Evolutionary conservation across 2,797 vertebrate genomes (phyloP).

Genomic region (Chrosomus eos): DNA sequence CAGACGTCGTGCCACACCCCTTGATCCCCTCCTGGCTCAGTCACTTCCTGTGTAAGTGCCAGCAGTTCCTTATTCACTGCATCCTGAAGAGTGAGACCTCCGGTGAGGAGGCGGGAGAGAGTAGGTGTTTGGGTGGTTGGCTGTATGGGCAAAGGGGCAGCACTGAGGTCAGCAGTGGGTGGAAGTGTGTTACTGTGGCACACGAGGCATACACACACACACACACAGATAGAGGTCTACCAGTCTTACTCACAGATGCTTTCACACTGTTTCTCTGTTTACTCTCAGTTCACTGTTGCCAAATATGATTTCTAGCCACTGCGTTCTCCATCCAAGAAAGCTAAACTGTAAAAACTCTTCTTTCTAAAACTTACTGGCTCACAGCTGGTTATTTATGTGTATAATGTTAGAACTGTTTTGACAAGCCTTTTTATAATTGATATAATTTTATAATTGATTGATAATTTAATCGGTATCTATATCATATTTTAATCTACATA

Average conservation of each 20-base stretch:
- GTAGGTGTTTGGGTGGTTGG: conserved; percentile 31
- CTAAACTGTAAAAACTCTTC: conserved; percentile 37
- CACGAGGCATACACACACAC: conserved; percentile 33
- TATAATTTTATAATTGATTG: not conserved
- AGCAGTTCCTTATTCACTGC: conserved; percentile 55
- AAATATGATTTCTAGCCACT: conserved; percentile 53
- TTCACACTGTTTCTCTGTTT: conserved; percentile 68
- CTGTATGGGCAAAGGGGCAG: conserved; percentile 64
- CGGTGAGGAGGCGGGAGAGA: conserved; percentile 52
- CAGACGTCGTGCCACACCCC: conserved; percentile 76
- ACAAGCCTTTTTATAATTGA: not conserved
- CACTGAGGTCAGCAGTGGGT: conserved; percentile 72
- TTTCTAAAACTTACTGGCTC: conserved; percentile 12
- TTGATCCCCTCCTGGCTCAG: conserved; percentile 64
- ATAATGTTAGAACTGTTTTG: conserved; percentile 1
- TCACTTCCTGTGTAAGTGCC: conserved; percentile 57
- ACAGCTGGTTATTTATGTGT: not conserved
- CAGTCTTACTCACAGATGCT: conserved; percentile 47
- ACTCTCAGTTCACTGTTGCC: conserved; percentile 65
- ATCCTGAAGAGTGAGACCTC: conserved; percentile 60
- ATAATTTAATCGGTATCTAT: not conserved
- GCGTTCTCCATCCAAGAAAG: conserved; percentile 53
- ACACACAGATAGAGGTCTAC: conserved; percentile 24
- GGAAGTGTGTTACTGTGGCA: conserved; percentile 71
- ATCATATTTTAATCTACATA: not conserved